Evolutionary conservation across 2,888 invertebrate species (phyloP).

Genomic region (Spisula solida): DNA sequence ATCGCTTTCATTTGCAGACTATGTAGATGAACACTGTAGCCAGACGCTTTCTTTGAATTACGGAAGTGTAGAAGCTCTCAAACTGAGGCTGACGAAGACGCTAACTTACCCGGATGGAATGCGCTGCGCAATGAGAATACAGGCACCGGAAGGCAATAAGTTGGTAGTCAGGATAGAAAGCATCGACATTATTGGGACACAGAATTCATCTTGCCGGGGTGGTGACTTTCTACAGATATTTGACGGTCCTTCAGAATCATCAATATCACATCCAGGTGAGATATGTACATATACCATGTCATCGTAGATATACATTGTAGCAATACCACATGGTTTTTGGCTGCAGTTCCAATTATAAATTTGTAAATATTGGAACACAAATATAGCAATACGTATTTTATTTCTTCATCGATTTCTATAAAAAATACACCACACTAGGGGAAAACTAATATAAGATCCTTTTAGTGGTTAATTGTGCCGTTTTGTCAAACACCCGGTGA

Average conservation of each 20-base stretch:
- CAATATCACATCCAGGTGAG: slow-evolving; percentile 56
- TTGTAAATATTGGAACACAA: too few relatives aligned
- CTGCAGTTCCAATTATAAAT: too few relatives aligned
- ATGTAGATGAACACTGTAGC: slow-evolving; percentile 69
- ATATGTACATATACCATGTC: too few relatives aligned
- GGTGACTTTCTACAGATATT: slow-evolving; percentile 66
- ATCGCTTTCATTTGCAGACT: slow-evolving; percentile 48
- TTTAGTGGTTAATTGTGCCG: too few relatives aligned
- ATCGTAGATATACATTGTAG: too few relatives aligned
- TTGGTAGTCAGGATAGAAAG: slow-evolving; percentile 54
- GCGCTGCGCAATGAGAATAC: slow-evolving; percentile 68
- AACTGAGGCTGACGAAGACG: slow-evolving; percentile 55
- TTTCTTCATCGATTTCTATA: too few relatives aligned
- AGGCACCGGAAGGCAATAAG: slow-evolving; percentile 68
- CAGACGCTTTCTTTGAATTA: slow-evolving; percentile 68
- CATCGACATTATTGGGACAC: slow-evolving; percentile 55
- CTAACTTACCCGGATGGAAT: slow-evolving; percentile 65
- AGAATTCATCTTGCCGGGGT: slow-evolving; percentile 52
- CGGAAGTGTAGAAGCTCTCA: slow-evolving; percentile 64
- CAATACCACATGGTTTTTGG: too few relatives aligned
- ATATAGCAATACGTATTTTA: too few relatives aligned
- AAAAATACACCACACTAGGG: too few relatives aligned
- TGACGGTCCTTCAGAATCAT: slow-evolving; percentile 58
- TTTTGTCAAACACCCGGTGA: too few relatives aligned
- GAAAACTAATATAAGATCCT: too few relatives aligned